Conservation (phyloP, 2,113 vertebrate species). For the Glaucomys volans region DNA sequence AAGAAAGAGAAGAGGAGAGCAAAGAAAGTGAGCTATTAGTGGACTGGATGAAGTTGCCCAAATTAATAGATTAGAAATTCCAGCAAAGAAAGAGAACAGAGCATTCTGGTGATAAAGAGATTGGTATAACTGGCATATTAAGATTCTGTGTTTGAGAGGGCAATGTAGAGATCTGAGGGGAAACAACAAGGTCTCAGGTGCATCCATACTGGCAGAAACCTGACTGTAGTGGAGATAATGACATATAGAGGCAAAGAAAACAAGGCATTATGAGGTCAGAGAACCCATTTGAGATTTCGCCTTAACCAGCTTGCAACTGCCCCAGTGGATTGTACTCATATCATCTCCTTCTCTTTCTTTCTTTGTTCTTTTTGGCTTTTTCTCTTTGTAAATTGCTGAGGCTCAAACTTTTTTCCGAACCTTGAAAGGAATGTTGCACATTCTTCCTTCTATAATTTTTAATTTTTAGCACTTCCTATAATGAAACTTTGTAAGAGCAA, state of each 20-base stretch:
- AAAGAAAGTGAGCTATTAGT: background rate
- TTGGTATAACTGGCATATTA: background rate
- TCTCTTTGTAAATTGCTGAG: constrained; percentile 25
- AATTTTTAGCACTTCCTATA: background rate
- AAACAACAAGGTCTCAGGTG: background rate
- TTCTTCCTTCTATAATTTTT: constrained; percentile 47
- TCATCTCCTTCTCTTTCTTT: constrained; percentile 45
- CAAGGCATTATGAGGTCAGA: constrained; percentile 18
- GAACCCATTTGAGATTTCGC: constrained; percentile 33
- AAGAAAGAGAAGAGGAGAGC: too few species aligned
- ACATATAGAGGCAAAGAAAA: background rate
- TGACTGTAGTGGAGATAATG: background rate
- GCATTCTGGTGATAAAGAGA: background rate
- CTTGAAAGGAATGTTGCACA: background rate
- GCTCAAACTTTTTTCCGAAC: constrained; percentile 1
- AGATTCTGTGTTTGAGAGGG: background rate
- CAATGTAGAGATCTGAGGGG: background rate
- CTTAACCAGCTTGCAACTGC: background rate
- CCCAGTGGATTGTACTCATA: background rate
- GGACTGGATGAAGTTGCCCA: background rate
- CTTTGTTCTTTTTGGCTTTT: constrained; percentile 47
- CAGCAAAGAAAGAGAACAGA: background rate
- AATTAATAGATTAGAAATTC: background rate
- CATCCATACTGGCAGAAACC: background rate
- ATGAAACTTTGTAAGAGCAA: background rate